Conservation (phyloP, 2,113 vertebrate species). For the Urocolius indicus region DNA sequence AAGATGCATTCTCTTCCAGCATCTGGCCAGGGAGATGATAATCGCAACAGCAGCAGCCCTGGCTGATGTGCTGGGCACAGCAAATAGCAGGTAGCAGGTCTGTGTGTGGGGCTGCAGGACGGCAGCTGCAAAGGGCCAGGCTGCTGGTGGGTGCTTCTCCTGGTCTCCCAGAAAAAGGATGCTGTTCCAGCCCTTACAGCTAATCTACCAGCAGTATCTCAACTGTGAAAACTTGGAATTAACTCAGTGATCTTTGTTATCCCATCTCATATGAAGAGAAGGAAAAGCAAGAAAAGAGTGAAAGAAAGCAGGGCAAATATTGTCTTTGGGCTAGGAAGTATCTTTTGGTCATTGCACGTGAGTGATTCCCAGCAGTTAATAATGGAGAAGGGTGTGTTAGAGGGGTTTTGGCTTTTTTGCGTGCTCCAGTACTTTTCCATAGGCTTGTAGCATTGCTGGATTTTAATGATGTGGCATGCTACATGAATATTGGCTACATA, state of each 20-base stretch:
- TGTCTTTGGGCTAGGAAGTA: background rate
- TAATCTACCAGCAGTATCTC: background rate
- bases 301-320: background rate
- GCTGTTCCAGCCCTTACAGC: background rate
- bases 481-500: background rate
- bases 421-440: background rate
- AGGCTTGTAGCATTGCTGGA: background rate
- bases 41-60: accelerated
- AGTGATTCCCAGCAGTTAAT: background rate
- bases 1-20: background rate
- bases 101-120: background rate
- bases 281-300: background rate
- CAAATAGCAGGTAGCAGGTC: background rate
- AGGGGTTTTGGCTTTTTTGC: background rate
- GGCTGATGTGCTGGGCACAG: background rate
- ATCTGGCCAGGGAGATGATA: accelerated
- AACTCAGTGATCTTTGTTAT: background rate
- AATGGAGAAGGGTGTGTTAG: background rate
- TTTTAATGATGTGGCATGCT: background rate
- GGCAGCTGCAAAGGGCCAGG: background rate
- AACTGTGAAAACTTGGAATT: background rate
- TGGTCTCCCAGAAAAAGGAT: background rate
- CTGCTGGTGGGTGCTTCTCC: background rate
- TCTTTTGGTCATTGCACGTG: accelerated
- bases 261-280: background rate